Percentiles rank a stretch among this genome's conserved stretches.
phyloP scores from a whole-genome alignment of 2,113 vertebrate species.

The Eubucco bourcierii region DNA sequence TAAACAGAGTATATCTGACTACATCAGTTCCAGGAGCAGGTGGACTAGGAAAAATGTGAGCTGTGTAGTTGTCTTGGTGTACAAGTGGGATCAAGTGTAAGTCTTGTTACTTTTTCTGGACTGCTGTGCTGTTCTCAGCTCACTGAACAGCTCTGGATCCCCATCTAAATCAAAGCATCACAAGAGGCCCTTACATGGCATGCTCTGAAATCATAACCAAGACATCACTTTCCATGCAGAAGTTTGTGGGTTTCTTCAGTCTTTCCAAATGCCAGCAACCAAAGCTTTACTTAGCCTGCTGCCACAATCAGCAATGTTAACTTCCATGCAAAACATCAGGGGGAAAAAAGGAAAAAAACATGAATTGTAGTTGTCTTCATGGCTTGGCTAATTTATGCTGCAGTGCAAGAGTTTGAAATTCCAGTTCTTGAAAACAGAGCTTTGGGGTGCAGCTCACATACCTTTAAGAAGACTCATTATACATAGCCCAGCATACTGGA shows the following conservation, averaged over 20 bases:
- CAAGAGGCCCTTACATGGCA: not conserved
- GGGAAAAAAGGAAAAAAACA: not conserved
- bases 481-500: not conserved
- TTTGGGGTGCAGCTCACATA: not conserved
- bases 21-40: not conserved
- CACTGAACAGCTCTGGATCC: not conserved
- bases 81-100: not conserved
- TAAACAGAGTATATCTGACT: not conserved
- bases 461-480: not conserved
- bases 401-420: not conserved
- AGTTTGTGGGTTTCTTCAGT: not conserved
- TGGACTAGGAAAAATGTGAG: not conserved
- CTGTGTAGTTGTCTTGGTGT: not conserved
- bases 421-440: not conserved
- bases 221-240: not conserved
- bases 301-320: not conserved
- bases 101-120: not conserved
- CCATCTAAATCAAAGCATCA: not conserved
- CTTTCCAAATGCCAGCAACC: not conserved
- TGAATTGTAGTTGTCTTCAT: not conserved
- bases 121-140: not conserved
- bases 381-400: not conserved
- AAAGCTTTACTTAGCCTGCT: not conserved
- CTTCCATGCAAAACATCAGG: not conserved
- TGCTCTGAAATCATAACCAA: not conserved